Percentiles rank a stretch among this genome's conserved stretches.
Evolutionary conservation across 2,113 vertebrate genomes (phyloP).

Genomic region (Microtus pennsylvanicus): DNA sequence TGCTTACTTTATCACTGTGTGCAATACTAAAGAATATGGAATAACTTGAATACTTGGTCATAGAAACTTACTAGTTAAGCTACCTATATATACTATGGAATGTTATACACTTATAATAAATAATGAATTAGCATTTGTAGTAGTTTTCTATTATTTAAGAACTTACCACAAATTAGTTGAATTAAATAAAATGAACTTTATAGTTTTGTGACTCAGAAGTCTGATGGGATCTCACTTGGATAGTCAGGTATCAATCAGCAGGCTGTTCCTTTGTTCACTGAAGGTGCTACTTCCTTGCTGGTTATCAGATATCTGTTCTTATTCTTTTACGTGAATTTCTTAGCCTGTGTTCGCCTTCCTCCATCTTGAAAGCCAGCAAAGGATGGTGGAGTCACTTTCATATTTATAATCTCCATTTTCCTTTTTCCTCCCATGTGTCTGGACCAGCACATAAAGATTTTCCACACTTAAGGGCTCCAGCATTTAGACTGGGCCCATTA

Average conservation of each 20-base stretch:
- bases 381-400: not conserved
- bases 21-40: conserved; percentile 20
- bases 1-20: not conserved
- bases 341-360: not conserved
- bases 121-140: not conserved
- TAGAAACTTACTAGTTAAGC: not conserved
- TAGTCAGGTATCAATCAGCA: not conserved
- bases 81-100: not conserved
- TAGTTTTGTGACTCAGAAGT: not conserved
- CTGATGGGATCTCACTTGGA: not conserved
- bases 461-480: not conserved
- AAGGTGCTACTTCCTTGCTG: not conserved
- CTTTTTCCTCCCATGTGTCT: not conserved
- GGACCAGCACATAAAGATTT: not conserved
- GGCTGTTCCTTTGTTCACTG: not conserved
- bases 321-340: not conserved
- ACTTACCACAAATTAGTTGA: not conserved
- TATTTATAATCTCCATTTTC: not conserved
- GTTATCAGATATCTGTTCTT: not conserved
- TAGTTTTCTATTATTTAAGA: conserved; percentile 27
- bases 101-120: conserved; percentile 35
- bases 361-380: not conserved
- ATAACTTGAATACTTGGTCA: not conserved
- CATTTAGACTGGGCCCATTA: not conserved
- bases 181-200: not conserved